Percentiles rank a stretch among this genome's conserved stretches.
phyloP scores from a whole-genome alignment of 2,113 vertebrate genomes.

The Melospiza melodia region DNA sequence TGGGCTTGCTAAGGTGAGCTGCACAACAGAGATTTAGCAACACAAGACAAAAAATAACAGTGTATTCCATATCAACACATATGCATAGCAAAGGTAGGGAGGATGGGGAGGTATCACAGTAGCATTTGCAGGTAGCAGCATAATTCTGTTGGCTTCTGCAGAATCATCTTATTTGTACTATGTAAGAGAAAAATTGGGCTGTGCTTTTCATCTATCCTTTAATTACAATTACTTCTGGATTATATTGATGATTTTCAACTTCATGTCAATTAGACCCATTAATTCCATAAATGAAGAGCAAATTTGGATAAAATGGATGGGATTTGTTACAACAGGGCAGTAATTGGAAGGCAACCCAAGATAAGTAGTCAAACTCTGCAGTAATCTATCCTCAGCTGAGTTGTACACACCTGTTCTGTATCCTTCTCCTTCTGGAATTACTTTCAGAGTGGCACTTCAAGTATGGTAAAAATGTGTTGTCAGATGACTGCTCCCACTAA shows the following conservation, averaged over 20 bases:
- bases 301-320: not conserved
- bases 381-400: not conserved
- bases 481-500: not conserved
- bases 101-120: not conserved
- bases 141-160: not conserved
- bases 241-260: not conserved
- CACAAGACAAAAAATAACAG: not conserved
- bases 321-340: not conserved
- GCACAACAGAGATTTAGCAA: not conserved
- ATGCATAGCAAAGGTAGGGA: not conserved
- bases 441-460: not conserved
- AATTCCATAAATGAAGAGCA: not conserved
- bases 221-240: not conserved
- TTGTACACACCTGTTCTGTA: not conserved
- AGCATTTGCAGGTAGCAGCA: not conserved
- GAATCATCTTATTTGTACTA: not conserved
- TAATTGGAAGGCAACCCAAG: not conserved
- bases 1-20: not conserved
- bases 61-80: not conserved
- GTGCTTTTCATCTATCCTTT: not conserved
- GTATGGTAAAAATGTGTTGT: slow-evolving; percentile 23
- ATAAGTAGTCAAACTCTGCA: not conserved
- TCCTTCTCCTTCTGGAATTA: not conserved
- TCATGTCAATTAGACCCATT: not conserved
- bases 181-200: not conserved